These are phyloP conservation scores for Irena cyanogastra DNA, from an alignment of 2,113 vertebrate species.

Conservation along the genomic window DNA sequence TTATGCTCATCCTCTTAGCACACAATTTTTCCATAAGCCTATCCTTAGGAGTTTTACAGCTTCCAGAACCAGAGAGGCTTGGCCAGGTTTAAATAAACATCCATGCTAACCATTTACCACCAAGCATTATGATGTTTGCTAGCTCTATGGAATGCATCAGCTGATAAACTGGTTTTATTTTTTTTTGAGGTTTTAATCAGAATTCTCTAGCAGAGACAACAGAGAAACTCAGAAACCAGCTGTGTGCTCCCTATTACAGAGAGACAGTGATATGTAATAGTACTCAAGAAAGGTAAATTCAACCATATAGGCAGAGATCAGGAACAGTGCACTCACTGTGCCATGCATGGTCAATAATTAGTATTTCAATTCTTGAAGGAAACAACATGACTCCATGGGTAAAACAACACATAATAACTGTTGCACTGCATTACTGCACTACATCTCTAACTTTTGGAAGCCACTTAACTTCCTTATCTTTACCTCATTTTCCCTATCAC, in stretches of 20 bases:
- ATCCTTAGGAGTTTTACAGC: not conserved
- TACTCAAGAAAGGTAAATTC: not conserved
- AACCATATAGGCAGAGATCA: not conserved
- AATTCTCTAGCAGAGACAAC: not conserved
- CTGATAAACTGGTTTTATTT: not conserved
- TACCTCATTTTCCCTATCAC: not conserved
- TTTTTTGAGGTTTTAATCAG: not conserved
- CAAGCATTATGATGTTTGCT: not conserved
- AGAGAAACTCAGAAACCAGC: not conserved
- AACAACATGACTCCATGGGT: not conserved
- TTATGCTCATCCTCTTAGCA: conserved; percentile 11
- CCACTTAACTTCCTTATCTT: not conserved
- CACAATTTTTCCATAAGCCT: not conserved
- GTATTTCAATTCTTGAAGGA: not conserved
- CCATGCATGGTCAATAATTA: not conserved
- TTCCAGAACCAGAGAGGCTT: not conserved
- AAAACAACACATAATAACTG: not conserved
- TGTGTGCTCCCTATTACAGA: not conserved
- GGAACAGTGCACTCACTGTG: not conserved
- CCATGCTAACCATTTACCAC: not conserved
- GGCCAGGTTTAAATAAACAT: not conserved
- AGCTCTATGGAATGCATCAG: not conserved
- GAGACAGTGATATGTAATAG: not conserved
- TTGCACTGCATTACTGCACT: not conserved
- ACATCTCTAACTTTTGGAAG: not conserved